Evolutionary conservation across 2,113 vertebrate species (phyloP).

Genomic region (Silurus glanis): DNA sequence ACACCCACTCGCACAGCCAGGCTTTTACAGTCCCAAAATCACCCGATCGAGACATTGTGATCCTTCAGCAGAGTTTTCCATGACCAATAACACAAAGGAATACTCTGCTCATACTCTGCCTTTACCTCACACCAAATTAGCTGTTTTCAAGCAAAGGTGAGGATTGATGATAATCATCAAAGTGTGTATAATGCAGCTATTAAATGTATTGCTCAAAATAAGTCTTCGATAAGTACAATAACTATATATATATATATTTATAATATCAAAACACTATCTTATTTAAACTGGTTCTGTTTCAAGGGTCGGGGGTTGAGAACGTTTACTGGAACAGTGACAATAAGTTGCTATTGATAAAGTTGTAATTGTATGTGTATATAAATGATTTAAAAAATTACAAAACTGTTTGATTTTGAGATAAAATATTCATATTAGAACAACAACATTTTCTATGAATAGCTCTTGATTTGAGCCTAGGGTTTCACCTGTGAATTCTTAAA

Average conservation of each 20-base stretch:
- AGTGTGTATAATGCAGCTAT: background rate
- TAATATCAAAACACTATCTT: background rate
- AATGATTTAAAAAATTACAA: no score
- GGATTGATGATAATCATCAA: background rate
- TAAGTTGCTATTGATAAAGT: no score
- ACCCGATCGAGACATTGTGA: constrained; percentile 37
- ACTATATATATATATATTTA: background rate
- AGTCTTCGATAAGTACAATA: no score
- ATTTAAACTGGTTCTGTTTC: background rate
- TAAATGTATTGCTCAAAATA: background rate
- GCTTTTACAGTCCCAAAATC: constrained; percentile 49
- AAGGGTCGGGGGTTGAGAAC: background rate
- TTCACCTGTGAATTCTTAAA: no score
- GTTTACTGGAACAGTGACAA: background rate
- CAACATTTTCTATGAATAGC: no score
- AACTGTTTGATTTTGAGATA: no score
- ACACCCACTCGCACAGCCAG: constrained; percentile 41
- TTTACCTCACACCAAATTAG: constrained; percentile 15
- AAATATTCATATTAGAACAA: no score
- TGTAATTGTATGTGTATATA: no score
- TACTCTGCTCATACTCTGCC: constrained; percentile 30
- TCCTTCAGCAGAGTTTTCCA: constrained; percentile 17
- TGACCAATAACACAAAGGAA: constrained; percentile 22
- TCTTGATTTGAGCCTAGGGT: no score
- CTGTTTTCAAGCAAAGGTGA: constrained; percentile 27